Percentiles rank a stretch among this genome's conserved stretches.
phyloP scores from a whole-genome alignment of 2,797 vertebrate species.

The Phrynocephalus vlangalii region DNA sequence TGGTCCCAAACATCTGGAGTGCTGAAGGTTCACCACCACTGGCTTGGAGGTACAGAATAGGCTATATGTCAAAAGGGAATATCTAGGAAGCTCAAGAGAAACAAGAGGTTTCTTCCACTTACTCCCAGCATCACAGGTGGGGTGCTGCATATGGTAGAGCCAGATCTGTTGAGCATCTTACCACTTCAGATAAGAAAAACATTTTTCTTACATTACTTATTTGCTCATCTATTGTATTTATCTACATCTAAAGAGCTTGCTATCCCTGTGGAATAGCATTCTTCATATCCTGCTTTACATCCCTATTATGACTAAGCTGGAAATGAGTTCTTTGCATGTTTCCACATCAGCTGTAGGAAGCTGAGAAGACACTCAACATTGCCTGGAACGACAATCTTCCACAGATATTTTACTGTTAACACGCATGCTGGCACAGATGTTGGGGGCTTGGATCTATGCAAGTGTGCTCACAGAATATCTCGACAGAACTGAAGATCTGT shows the following conservation, averaged over 20 bases:
- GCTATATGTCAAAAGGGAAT: not conserved
- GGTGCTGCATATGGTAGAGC: not conserved
- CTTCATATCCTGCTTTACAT: not conserved
- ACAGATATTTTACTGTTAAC: not conserved
- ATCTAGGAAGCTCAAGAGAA: not conserved
- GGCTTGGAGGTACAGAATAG: not conserved
- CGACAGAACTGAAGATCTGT: not conserved
- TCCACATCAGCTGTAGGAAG: not conserved
- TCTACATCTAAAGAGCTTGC: not conserved
- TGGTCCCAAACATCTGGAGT: too few species aligned
- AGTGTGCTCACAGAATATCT: not conserved
- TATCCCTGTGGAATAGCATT: not conserved
- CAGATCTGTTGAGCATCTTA: not conserved
- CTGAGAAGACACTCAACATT: not conserved
- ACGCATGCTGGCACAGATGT: too few species aligned
- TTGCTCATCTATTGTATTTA: not conserved
- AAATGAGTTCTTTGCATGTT: not conserved
- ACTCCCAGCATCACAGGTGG: not conserved
- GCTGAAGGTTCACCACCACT: too few species aligned
- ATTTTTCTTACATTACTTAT: not conserved
- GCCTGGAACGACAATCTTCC: not conserved
- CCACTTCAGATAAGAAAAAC: not conserved
- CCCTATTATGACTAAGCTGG: not conserved
- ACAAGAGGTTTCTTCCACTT: not conserved
- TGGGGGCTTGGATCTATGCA: not conserved